Base-by-base conservation (phyloP, 1,140 invertebrate genomes). In the Papilio machaon region DNA sequence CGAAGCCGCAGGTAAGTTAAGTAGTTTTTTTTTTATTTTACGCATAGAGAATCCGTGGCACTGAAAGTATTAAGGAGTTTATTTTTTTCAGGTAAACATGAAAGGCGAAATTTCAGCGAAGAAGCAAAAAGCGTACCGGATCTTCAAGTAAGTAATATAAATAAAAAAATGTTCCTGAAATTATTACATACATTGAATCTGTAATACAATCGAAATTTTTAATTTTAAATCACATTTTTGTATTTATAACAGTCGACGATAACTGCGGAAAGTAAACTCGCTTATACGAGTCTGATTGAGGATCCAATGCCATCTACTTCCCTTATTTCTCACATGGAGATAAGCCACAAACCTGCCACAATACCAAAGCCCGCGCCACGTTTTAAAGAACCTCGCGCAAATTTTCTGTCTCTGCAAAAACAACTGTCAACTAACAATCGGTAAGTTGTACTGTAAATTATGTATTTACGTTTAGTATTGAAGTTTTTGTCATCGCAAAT, bases 271-370 rank as follows among this genome's bases (percentile, higher is more conserved):
- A 97, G 98, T 49, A 98, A 98, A 88, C 97, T 98, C 89, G 98
- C 98, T 0, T 99, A 99, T 95, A 97, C 98, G 89, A 97, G 97
- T 85, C 95, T 99, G 49, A 98, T 99, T 58, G 98, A 99, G 85
- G 97, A 94, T 58, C 94, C 94, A 7, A 90, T 90, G 17, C 88
- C 89, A 1, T 83, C 89, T 0, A 84, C 88, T 0, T 86, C 90
- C 0, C 82, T 91, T 1, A 86, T 91, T 6, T 73, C 88, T 15
- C 88, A 90, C 13, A 46, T 13, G 11, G 70, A 19, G 0, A 76
- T 47, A 11, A 15, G 74, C 23, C 52, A 49, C 30, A 82, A 84
- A 54, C 80, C 86, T 11, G 13, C 85, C 17, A 90, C 88, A 0
- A 87, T 89, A 8, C 89, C 89, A 7, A 91, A 89, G 75, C 85